Conservation (phyloP, 2,888 invertebrate genomes). For the Alloscopus bannaensis region DNA sequence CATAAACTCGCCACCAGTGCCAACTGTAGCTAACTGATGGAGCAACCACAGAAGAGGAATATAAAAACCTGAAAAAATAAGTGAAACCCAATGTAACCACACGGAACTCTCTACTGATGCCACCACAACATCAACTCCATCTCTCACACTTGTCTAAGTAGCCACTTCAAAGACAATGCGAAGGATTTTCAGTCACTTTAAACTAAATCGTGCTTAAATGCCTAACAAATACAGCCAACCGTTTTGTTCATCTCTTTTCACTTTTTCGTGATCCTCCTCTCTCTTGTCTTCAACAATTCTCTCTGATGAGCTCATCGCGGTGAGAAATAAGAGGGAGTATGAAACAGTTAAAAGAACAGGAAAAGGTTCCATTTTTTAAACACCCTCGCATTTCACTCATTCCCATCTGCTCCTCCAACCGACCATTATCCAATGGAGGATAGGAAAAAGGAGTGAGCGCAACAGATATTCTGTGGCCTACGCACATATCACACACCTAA, state of each 20-base stretch:
- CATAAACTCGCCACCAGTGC: constrained; percentile 10
- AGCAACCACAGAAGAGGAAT: constrained; percentile 4
- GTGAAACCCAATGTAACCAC: constrained; percentile 19
- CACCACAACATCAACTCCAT: neutral
- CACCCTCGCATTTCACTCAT: constrained; percentile 25
- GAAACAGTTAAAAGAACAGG: constrained; percentile 30
- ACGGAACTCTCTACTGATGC: no score
- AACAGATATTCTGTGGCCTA: constrained; percentile 23
- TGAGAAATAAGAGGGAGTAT: neutral
- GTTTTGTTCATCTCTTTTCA: no score
- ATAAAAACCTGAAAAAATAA: constrained; percentile 21
- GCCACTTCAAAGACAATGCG: no score
- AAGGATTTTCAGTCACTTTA: no score
- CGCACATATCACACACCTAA: neutral
- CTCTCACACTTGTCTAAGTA: neutral
- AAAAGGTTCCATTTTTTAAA: constrained; percentile 15
- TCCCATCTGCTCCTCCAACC: constrained; percentile 9
- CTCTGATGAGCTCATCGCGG: neutral
- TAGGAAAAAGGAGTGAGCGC: constrained; percentile 15
- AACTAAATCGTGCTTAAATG: no score
- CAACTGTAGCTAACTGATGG: constrained; percentile 9
- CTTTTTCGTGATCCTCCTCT: constrained; percentile 1
- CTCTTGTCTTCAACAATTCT: neutral
- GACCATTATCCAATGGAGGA: constrained; percentile 24
- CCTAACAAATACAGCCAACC: constrained; percentile 21